Percentiles rank a stretch among this genome's conserved stretches.
Evolutionary conservation across 1,140 invertebrate species (phyloP).

Genomic region (Calliopsis andreniformis): DNA sequence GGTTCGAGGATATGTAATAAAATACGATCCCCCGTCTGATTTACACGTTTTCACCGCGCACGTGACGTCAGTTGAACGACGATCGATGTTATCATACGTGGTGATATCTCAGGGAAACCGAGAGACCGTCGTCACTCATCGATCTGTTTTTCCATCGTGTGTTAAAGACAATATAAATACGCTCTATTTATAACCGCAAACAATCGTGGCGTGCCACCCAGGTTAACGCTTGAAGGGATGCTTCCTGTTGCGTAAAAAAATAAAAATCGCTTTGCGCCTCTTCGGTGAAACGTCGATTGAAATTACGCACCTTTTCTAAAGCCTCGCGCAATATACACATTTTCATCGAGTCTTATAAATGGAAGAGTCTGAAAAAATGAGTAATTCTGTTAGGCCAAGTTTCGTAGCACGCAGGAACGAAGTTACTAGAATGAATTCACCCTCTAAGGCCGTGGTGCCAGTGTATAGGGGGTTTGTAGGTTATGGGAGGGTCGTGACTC

Average conservation of each 20-base stretch:
- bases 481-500: slow-evolving; percentile 43
- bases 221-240: too few species aligned
- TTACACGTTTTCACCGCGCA: slow-evolving; percentile 44
- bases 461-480: slow-evolving; percentile 51
- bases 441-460: neutral
- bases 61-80: slow-evolving; percentile 57
- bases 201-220: too few species aligned
- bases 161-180: slow-evolving; percentile 41
- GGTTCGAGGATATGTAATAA: slow-evolving; percentile 29
- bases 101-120: slow-evolving; percentile 51
- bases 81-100: slow-evolving; percentile 61
- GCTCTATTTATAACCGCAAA: slow-evolving; percentile 43
- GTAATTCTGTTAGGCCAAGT: neutral
- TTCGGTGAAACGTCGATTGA: too few species aligned
- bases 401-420: neutral
- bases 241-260: neutral
- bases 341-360: too few species aligned
- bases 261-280: neutral
- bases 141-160: slow-evolving; percentile 58
- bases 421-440: slow-evolving; percentile 14
- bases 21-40: slow-evolving; percentile 50
- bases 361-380: neutral
- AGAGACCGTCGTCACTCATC: slow-evolving; percentile 40
- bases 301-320: too few species aligned
- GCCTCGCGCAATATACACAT: too few species aligned